Evolutionary conservation across 2,888 invertebrate genomes (phyloP), one percentile per base, ranked within the genome.

Genomic region (Acrobeloides nanus): DNA sequence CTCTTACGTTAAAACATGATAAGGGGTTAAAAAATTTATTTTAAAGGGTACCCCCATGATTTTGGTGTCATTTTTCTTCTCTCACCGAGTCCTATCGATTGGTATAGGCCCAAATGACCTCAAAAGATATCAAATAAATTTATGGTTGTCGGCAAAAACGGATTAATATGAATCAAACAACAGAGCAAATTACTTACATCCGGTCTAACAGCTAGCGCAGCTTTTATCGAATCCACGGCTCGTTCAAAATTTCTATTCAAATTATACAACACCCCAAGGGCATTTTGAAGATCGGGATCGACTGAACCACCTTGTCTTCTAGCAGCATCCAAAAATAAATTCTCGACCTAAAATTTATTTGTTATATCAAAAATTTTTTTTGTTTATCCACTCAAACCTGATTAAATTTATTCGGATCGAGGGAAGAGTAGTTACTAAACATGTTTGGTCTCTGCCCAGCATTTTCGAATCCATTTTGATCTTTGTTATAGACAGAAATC

Each of bases 151-250:
- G n/a, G n/a, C n/a, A n/a, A n/a, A n/a, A n/a, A n/a, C n/a, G n/a
- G n/a, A n/a, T n/a, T n/a, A n/a, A n/a, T n/a, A n/a, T n/a, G 18
- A 40, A 24, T 7, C 21, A 12, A 44, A 15, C n/a, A 12, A 53
- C 27, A 8, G 4, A 23, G 3, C 20, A 15, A 32, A n/a, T 20
- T 10, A 23, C 76, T 77, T 76, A 84, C 84, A 64, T 83, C 77
- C n/a, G 83, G 84, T 67, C 82, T 81, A 12, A 85, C 84, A 76
- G 85, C 84, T 12, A 97, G 77, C 0, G 93, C 93, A 32, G 89
- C 82, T 66, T 83, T 82, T 74, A 95, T 92, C 76, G 93, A 97
- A 77, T 97, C 95, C 1, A 86, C 86, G 12, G 97, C 97, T 78
- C 92, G 89, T 63, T 89, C 86, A 76, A 86, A 92, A 73, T 97